Conservation (phyloP, 2,888 invertebrate species). For the Galerucella pusilla region DNA sequence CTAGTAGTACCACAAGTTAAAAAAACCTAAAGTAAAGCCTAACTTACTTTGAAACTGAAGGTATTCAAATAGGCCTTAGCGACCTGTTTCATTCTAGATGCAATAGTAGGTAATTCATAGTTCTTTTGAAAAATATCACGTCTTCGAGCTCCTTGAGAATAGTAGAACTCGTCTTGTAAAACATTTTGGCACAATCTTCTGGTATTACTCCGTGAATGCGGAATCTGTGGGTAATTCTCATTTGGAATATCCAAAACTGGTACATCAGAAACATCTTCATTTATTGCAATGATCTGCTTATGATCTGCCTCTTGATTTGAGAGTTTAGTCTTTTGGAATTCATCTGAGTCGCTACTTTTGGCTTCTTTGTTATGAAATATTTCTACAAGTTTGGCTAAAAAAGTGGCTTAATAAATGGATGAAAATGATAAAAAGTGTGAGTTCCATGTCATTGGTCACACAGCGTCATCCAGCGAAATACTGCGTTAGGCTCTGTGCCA, state of each 20-base stretch:
- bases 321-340: slow-evolving; percentile 42
- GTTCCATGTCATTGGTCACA: no score
- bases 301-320: slow-evolving; percentile 14
- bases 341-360: slow-evolving; percentile 60
- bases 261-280: slow-evolving; percentile 20
- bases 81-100: slow-evolving; percentile 74
- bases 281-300: slow-evolving; percentile 5
- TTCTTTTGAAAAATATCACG: slow-evolving; percentile 53
- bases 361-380: slow-evolving; percentile 63
- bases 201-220: background rate
- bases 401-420: background rate
- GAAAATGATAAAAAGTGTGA: no score
- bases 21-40: background rate
- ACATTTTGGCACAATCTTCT: slow-evolving; percentile 12
- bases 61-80: slow-evolving; percentile 68
- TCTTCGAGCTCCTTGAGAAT: slow-evolving; percentile 51
- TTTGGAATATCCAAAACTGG: slow-evolving; percentile 21
- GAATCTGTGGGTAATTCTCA: background rate
- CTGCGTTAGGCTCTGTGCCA: no score
- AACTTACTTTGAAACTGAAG: slow-evolving; percentile 64
- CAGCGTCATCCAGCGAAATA: no score
- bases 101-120: slow-evolving; percentile 74
- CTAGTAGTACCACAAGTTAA: background rate
- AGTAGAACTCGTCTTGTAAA: slow-evolving; percentile 40
- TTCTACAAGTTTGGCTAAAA: slow-evolving; percentile 59